Evolutionary conservation across 2,113 vertebrate species (phyloP).

Genomic region (Planiliza haematocheilus): DNA sequence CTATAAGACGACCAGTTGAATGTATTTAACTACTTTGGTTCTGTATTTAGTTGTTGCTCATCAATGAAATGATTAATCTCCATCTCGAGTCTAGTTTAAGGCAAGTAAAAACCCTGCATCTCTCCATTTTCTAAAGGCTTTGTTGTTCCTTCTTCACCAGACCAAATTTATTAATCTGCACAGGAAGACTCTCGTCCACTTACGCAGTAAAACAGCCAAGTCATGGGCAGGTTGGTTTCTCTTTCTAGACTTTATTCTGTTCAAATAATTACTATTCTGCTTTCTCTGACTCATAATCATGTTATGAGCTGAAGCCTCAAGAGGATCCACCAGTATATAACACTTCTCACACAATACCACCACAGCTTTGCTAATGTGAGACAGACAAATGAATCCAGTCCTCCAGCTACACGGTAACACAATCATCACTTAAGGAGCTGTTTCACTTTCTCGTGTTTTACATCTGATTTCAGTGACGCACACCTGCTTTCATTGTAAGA

Average conservation of each 20-base stretch:
- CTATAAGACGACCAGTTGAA: no score
- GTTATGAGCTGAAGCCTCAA: slow-evolving; percentile 17
- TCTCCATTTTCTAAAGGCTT: slow-evolving; percentile 11
- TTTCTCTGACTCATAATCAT: slow-evolving; percentile 16
- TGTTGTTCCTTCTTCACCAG: slow-evolving; percentile 6
- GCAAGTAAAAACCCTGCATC: neutral
- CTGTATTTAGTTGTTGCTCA: no score
- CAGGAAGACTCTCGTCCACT: neutral
- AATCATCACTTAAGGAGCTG: slow-evolving; percentile 23
- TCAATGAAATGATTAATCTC: no score
- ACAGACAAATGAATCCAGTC: slow-evolving; percentile 23
- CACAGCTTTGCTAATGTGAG: slow-evolving; percentile 16
- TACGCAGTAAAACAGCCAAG: neutral
- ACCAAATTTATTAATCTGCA: slow-evolving; percentile 6
- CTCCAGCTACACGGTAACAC: slow-evolving; percentile 20
- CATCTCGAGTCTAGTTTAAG: no score
- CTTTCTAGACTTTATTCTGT: slow-evolving; percentile 27
- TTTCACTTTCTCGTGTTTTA: slow-evolving; percentile 29
- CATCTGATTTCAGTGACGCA: slow-evolving; percentile 7
- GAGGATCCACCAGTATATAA: slow-evolving; percentile 21
- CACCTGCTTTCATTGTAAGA: neutral
- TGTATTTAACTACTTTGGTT: no score
- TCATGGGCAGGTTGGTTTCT: neutral
- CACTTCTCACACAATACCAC: slow-evolving; percentile 1
- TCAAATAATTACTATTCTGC: slow-evolving; percentile 48